A percentile compares a stretch with the other conserved stretches of the same genome.
Conservation (phyloP, 2,888 invertebrate genomes). For the Tetanocera ferruginea region DNA sequence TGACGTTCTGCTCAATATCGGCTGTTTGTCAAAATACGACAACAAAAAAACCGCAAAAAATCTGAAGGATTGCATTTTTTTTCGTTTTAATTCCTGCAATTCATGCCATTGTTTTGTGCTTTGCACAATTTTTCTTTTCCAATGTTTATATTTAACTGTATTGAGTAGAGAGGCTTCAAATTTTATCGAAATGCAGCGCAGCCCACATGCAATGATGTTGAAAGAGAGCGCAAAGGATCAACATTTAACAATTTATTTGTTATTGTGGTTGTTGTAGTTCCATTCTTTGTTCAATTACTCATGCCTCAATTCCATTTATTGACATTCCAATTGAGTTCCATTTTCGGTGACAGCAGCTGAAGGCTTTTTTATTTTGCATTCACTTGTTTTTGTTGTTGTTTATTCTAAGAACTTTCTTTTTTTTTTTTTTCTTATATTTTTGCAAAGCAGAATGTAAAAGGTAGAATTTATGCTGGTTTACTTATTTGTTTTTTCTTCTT, state of each 20-base stretch:
- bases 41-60: too few species aligned
- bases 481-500: neutral
- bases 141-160: too few species aligned
- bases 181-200: too few species aligned
- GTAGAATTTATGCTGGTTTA: constrained; percentile 5
- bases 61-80: too few species aligned
- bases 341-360: constrained; percentile 25
- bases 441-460: neutral
- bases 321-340: constrained; percentile 38
- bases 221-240: constrained; percentile 4
- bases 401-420: neutral
- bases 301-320: constrained; percentile 33
- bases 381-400: too few species aligned
- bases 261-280: constrained; percentile 17
- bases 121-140: too few species aligned
- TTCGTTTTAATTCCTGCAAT: too few species aligned
- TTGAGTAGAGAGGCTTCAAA: too few species aligned
- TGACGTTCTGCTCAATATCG: too few species aligned
- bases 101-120: too few species aligned
- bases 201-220: neutral
- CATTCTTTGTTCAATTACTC: constrained; percentile 29
- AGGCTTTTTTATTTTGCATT: too few species aligned
- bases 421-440: neutral
- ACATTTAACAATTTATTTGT: neutral
- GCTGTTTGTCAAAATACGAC: too few species aligned